These are phyloP conservation scores for Masnerella sp. DNA, from an alignment of 2,888 invertebrate species.

Conservation along the genomic window DNA sequence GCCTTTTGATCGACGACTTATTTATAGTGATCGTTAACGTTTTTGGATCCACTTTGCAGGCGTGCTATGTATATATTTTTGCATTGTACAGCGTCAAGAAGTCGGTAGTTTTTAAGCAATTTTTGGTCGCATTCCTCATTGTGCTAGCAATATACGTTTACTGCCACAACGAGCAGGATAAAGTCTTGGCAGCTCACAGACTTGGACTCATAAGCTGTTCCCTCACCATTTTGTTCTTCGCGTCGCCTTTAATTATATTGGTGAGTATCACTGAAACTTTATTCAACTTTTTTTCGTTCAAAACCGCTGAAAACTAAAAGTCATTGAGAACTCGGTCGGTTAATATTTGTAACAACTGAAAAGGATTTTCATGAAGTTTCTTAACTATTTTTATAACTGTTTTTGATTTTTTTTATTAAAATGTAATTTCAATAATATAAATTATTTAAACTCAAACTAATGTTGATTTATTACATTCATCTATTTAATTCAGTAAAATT, in stretches of 20 bases:
- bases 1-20: conserved; percentile 84
- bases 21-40: conserved; percentile 87
- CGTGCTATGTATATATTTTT: conserved; percentile 84
- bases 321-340: too few species aligned
- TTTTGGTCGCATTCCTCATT: conserved; percentile 79
- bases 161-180: conserved; percentile 80
- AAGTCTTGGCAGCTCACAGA: conserved; percentile 79
- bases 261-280: conserved; percentile 78
- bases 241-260: conserved; percentile 88
- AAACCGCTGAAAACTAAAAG: too few species aligned
- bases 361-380: too few species aligned
- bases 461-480: too few species aligned
- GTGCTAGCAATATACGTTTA: conserved; percentile 81
- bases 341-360: too few species aligned
- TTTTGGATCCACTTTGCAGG: conserved; percentile 85
- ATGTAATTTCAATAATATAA: too few species aligned
- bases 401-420: too few species aligned
- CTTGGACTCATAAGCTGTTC: conserved; percentile 86
- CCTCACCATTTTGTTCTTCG: conserved; percentile 88
- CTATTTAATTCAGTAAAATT: too few species aligned
- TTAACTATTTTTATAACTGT: too few species aligned
- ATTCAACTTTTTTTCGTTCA: too few species aligned
- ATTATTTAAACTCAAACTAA: too few species aligned
- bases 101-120: conserved; percentile 82
- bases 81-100: conserved; percentile 87